phyloP scores from a whole-genome alignment of 2,888 invertebrate genomes.

The Phasia obesa region DNA sequence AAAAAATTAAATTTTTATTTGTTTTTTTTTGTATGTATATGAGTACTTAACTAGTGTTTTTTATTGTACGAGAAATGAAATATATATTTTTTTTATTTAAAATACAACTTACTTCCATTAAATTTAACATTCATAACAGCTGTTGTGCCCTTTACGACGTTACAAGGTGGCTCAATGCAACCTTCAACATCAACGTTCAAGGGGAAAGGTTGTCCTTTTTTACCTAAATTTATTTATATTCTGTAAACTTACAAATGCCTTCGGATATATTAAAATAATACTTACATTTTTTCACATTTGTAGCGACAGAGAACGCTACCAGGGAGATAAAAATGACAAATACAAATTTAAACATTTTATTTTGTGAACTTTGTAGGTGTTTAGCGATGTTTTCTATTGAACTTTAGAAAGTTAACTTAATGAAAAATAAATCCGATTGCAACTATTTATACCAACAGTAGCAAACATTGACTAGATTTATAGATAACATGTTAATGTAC shows the following conservation, averaged over 20 bases:
- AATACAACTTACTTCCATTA: slow-evolving; percentile 73
- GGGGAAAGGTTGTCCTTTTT: slow-evolving; percentile 76
- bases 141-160: slow-evolving; percentile 76
- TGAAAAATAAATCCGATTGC: neutral
- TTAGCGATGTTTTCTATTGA: neutral
- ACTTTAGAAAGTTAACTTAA: neutral
- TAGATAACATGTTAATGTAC: too few relatives aligned
- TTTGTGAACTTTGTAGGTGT: neutral
- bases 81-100: neutral
- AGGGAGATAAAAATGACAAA: slow-evolving; percentile 27
- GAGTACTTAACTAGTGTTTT: too few relatives aligned
- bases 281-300: slow-evolving; percentile 67
- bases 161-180: slow-evolving; percentile 79
- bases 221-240: slow-evolving; percentile 69
- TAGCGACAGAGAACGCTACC: slow-evolving; percentile 38
- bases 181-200: slow-evolving; percentile 76
- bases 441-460: neutral
- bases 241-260: too few relatives aligned
- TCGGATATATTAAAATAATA: neutral
- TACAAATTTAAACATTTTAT: slow-evolving; percentile 58
- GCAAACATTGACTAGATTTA: too few relatives aligned
- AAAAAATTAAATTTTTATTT: too few relatives aligned
- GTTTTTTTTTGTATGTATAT: too few relatives aligned
- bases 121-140: slow-evolving; percentile 79
- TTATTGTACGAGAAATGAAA: too few relatives aligned